Evolutionary conservation across 2,888 invertebrate genomes (phyloP).

Genomic region (Drosophila lacicola): DNA sequence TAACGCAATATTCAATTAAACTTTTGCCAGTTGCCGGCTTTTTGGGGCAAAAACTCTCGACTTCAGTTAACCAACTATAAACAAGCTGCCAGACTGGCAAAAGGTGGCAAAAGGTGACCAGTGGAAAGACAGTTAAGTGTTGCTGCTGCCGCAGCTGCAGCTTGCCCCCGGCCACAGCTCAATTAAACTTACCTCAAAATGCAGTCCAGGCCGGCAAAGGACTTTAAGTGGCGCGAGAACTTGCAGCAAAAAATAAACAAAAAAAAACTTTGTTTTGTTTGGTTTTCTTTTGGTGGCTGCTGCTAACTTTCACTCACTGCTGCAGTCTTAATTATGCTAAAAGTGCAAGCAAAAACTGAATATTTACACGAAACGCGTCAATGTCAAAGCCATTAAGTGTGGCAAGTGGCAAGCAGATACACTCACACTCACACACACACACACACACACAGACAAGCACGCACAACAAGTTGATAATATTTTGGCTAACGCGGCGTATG

Average conservation of each 20-base stretch:
- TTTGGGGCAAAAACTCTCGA: conserved; percentile 24
- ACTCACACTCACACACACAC: too few relatives aligned
- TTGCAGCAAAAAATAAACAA: too few relatives aligned
- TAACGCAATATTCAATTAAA: conserved; percentile 59
- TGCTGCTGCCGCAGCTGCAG: conserved; percentile 2
- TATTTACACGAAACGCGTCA: conserved; percentile 61
- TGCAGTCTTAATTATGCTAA: conserved; percentile 69
- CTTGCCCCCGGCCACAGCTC: neutral
- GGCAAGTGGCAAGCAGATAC: conserved; percentile 21
- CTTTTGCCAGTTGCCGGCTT: conserved; percentile 25
- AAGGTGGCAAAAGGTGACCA: conserved; percentile 22
- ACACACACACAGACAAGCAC: neutral
- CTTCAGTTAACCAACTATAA: conserved; percentile 70
- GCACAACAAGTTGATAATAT: conserved; percentile 25
- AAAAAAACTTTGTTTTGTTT: neutral
- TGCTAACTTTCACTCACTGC: conserved; percentile 33
- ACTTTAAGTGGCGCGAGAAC: conserved; percentile 36
- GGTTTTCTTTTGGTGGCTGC: neutral
- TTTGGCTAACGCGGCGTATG: conserved; percentile 40
- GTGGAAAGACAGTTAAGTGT: conserved; percentile 18
- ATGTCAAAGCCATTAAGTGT: conserved; percentile 67
- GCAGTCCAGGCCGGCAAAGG: conserved; percentile 29
- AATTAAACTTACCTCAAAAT: conserved; percentile 61
- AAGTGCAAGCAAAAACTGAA: conserved; percentile 61
- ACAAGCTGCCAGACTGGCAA: conserved; percentile 49